phyloP scores from a whole-genome alignment of 2,797 vertebrate genomes.

The Clarias fuscus region DNA sequence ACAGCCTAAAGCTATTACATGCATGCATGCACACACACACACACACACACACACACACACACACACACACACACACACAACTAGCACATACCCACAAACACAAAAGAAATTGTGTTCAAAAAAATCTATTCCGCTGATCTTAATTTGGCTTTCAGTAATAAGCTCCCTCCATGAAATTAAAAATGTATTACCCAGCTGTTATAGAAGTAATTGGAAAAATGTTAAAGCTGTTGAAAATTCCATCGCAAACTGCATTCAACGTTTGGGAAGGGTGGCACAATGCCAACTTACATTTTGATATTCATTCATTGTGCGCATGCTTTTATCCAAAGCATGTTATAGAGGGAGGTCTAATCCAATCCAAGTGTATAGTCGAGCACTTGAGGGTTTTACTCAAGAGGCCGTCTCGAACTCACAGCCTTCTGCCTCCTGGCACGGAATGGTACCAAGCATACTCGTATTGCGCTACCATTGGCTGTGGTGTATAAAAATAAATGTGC shows the following conservation, averaged over 20 bases:
- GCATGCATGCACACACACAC: conserved; percentile 32
- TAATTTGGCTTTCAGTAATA: conserved; percentile 37
- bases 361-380: background rate
- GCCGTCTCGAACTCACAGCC: background rate
- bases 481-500: no score
- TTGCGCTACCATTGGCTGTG: background rate
- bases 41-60: conserved; percentile 22
- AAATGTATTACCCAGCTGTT: conserved; percentile 33
- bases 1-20: conserved; percentile 31
- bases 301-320: conserved; percentile 7
- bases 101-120: conserved; percentile 6
- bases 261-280: conserved; percentile 14
- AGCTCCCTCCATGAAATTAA: conserved; percentile 35
- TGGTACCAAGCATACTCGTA: background rate
- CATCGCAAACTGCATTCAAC: conserved; percentile 17
- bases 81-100: conserved; percentile 10
- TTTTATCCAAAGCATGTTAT: conserved; percentile 25
- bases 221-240: conserved; percentile 15
- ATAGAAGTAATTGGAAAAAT: conserved; percentile 24
- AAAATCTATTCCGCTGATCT: conserved; percentile 34
- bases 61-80: conserved; percentile 10
- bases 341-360: conserved; percentile 23
- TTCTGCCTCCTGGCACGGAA: conserved; percentile 3
- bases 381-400: conserved; percentile 12
- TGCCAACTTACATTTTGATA: conserved; percentile 25